phyloP scores from a whole-genome alignment of 35 echinoderm and acorn worm genomes.

The Eucidaris tribuloides region DNA sequence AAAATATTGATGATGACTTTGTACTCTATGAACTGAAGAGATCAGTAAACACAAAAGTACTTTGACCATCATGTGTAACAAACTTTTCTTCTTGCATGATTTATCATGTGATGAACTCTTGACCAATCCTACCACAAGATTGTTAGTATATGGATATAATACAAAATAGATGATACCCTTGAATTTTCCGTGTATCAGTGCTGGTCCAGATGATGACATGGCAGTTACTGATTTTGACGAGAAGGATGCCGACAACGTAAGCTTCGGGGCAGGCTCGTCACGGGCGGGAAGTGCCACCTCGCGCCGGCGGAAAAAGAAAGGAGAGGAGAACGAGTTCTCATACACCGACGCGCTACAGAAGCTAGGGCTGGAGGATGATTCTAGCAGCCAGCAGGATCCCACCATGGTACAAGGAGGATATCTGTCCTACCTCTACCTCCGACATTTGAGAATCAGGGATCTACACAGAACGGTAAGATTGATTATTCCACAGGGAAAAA shows the following conservation, averaged over 20 bases:
- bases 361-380: slow-evolving; percentile 92
- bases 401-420: slow-evolving; percentile 93
- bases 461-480: slow-evolving; percentile 86
- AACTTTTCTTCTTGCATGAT: too few species aligned
- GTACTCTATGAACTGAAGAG: too few species aligned
- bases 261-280: slow-evolving; percentile 56
- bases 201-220: slow-evolving; percentile 56
- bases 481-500: neutral
- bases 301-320: slow-evolving; percentile 14
- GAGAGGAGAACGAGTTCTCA: slow-evolving; percentile 65
- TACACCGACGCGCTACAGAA: slow-evolving; percentile 80
- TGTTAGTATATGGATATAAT: too few species aligned
- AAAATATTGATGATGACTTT: too few species aligned
- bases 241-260: slow-evolving; percentile 89
- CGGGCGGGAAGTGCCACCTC: slow-evolving; percentile 29
- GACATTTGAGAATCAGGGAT: slow-evolving; percentile 90
- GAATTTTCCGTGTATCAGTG: slow-evolving; percentile 29
- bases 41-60: too few species aligned
- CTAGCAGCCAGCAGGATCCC: slow-evolving; percentile 76
- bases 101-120: too few species aligned
- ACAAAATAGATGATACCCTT: too few species aligned
- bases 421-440: slow-evolving; percentile 79
- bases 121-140: too few species aligned
- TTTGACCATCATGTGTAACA: too few species aligned
- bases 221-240: slow-evolving; percentile 93